These are phyloP conservation scores for Liparis tanakae DNA, from an alignment of 2,797 vertebrate species.

Conservation along the genomic window DNA sequence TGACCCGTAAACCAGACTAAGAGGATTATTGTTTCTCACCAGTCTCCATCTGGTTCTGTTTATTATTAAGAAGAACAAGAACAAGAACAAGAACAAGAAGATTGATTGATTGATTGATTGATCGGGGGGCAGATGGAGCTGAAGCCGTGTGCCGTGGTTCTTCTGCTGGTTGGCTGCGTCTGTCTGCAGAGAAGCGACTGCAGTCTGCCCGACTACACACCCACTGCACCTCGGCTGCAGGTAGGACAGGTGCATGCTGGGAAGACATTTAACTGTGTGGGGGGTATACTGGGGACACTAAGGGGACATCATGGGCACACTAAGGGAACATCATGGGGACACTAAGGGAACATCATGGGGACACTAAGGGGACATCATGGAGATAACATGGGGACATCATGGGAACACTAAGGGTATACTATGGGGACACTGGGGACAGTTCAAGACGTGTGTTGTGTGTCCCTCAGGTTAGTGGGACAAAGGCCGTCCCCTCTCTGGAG, in stretches of 20 bases:
- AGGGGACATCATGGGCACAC: too few species aligned
- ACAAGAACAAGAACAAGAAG: neutral
- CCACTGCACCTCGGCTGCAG: slow-evolving; percentile 25
- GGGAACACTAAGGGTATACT: too few species aligned
- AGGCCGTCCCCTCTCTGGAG: neutral
- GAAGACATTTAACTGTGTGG: neutral
- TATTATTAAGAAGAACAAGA: neutral
- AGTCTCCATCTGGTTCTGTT: slow-evolving; percentile 1
- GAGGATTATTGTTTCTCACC: slow-evolving; percentile 53
- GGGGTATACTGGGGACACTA: too few species aligned
- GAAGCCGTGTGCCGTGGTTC: slow-evolving; percentile 2
- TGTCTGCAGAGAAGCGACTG: slow-evolving; percentile 26
- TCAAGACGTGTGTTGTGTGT: neutral
- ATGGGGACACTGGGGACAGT: too few species aligned
- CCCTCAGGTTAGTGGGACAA: slow-evolving; percentile 27
- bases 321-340: too few species aligned
- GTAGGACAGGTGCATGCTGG: slow-evolving; percentile 45
- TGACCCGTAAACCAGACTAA: slow-evolving; percentile 50
- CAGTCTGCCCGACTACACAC: slow-evolving; percentile 45
- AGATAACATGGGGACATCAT: too few species aligned
- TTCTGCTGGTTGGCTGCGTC: slow-evolving; percentile 43
- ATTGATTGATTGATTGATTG: neutral
- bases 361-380: too few species aligned
- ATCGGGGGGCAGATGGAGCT: slow-evolving; percentile 44
- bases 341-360: too few species aligned